Evolutionary conservation across 2,113 vertebrate genomes (phyloP), one percentile per base, ranked within the genome.

Genomic region (Seriola aureovittata): DNA sequence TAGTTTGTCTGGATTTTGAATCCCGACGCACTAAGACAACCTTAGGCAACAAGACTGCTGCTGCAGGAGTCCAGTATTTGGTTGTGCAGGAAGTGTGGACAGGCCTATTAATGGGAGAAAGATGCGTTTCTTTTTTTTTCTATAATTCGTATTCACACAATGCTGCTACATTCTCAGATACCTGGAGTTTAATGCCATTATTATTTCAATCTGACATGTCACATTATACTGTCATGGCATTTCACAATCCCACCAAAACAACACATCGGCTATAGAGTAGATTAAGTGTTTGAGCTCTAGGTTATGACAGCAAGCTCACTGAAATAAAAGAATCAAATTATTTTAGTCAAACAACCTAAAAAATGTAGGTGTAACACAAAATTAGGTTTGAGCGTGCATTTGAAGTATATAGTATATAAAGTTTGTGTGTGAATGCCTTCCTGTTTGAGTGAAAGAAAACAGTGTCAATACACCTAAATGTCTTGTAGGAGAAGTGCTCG

Each of bases 121-220:
- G 14, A 21, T 13, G n/a, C 32, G 13, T 50, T 72, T 58, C 5
- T 54, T 78, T 21, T 32, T 68, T 48, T 67, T 19, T 52, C 13
- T 36, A 44, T 38, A 34, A 72, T 36, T 76, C 40, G 3, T 63
- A 14, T 66, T 13, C 69, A 13, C 32, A 42, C n/a, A 54, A 14
- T 62, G 68, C 40, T 73, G 62, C 16, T 29, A 65, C 36, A 72
- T 75, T 72, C 68, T 66, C 52, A 13, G 46, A 80, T 46, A 74
- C 69, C 48, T 68, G 50, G 14, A 58, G 52, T 62, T 81, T 76
- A 84, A 78, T 48, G 62, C 70, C 72, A 50, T 78, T 71, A 80
- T 67, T 71, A 64, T 57, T 78, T 71, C 34, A 84, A 87, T 66
- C 66, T 69, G 50, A 77, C 62, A 73, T 73, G 71, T 52, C 68